Evolutionary conservation across 2,113 vertebrate species (phyloP).

Genomic region (Thermophis baileyi): DNA sequence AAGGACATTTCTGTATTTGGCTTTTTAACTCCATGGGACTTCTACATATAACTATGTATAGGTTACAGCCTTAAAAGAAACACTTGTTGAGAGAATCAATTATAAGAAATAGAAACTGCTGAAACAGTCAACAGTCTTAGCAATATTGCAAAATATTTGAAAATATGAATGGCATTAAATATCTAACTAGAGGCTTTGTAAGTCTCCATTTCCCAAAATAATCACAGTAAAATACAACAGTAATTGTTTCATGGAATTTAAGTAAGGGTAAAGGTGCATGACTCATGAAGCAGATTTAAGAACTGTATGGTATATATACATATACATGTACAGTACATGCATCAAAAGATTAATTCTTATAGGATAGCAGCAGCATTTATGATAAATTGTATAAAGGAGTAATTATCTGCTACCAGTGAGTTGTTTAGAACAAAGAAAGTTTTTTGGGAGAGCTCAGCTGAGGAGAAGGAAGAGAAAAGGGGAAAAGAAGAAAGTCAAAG

Average conservation of each 20-base stretch:
- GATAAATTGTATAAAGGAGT: slow-evolving; percentile 22
- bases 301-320: background rate
- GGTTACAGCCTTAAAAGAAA: background rate
- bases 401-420: background rate
- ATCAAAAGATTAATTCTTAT: background rate
- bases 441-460: background rate
- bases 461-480: background rate
- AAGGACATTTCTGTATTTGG: too few relatives aligned
- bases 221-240: background rate
- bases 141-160: background rate
- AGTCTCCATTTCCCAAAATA: background rate
- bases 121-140: background rate
- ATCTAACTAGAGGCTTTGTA: background rate
- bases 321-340: background rate
- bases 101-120: background rate
- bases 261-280: background rate
- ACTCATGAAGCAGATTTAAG: background rate
- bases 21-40: background rate
- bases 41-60: background rate
- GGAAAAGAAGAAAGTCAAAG: background rate
- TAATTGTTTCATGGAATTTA: background rate
- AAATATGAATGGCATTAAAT: background rate
- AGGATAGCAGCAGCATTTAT: background rate
- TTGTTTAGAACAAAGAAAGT: background rate
- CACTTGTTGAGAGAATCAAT: background rate